Evolutionary conservation across 2,113 vertebrate species (phyloP), one percentile per base, ranked within the genome.

Genomic region (Machaerirhynchus nigripectus): DNA sequence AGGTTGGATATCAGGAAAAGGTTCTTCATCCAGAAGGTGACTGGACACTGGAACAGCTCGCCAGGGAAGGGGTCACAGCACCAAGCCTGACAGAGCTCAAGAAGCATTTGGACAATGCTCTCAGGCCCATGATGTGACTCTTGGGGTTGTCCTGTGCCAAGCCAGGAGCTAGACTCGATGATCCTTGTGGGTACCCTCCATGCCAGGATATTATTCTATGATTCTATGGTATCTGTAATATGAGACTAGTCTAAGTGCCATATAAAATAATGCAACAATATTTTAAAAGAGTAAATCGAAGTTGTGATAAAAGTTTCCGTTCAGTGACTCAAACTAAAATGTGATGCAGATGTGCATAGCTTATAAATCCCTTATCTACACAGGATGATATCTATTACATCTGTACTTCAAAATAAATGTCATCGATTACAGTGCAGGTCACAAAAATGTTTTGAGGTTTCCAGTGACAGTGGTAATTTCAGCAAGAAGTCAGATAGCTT

Each of bases 1-100:
- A 46, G 19, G 28, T 1, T 17, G 46, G 44, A 4, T 52, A 67
- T 30, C 0, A 67, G 46, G 3, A 39, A n/a, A 59, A 28, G 22
- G 13, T 10, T 89, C 23, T 14, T 39, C 52, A 74, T 11, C 7
- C 19, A 33, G 8, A 44, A 15, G 23, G 23, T 44, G 26, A 0
- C 0, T 15, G 18, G 31, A 42, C 37, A 7, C 6, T 37, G 23
- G 33, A 2, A 74, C 6, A 37, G 12, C 7, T 89, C 7, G 6
- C 8, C 44, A 39, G 23, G 27, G 37, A 2, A 2, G 4, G 24
- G 37, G 28, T 12, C 19, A 46, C 6, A 13, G n/a, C 33, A 67
- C 7, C 46, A 75, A 44, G 11, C 20, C 28, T 53, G 19, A 1
- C 23, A 74, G 60, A 59, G 7, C 2, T 53, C 46, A 2, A 7